These are phyloP conservation scores for Drosophila pegasa DNA, from an alignment of 2,888 invertebrate genomes.

Conservation along the genomic window DNA sequence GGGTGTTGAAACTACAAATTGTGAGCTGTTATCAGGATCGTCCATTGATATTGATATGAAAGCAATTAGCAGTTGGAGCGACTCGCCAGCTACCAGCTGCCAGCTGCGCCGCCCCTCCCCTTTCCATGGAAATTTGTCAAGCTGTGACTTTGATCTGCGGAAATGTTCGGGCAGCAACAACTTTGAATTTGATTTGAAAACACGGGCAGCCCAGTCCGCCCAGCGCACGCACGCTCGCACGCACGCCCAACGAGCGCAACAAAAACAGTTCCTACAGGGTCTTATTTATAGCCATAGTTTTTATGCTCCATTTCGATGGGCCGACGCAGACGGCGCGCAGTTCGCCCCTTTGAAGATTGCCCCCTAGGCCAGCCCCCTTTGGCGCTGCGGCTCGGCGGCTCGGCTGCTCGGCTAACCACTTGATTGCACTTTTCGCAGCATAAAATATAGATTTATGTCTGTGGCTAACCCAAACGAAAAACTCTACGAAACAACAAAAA, in stretches of 20 bases:
- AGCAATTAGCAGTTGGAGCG: conserved; percentile 72
- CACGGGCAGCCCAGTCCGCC: conserved; percentile 20
- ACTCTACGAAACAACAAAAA: conserved; percentile 16
- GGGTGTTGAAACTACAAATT: conserved; percentile 64
- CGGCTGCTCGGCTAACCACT: conserved; percentile 64
- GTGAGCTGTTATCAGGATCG: conserved; percentile 60
- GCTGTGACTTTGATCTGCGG: conserved; percentile 81
- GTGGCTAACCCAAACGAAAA: conserved; percentile 28
- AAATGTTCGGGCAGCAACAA: conserved; percentile 74
- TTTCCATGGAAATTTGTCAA: conserved; percentile 75
- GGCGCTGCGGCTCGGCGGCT: conserved; percentile 22
- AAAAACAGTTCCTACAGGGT: conserved; percentile 57
- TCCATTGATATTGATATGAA: conserved; percentile 69
- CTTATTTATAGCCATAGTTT: conserved; percentile 78
- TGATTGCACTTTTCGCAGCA: conserved; percentile 79
- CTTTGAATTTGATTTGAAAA: conserved; percentile 75
- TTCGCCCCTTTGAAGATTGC: conserved; percentile 34
- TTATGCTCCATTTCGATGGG: conserved; percentile 79
- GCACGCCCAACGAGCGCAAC: conserved; percentile 25
- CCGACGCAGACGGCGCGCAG: conserved; percentile 61
- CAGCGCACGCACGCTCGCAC: neutral
- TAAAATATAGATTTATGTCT: conserved; percentile 76
- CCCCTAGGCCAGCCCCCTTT: conserved; percentile 13
- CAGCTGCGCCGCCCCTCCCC: conserved; percentile 24
- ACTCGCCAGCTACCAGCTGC: conserved; percentile 22